Evolutionary conservation across 2,797 vertebrate species (phyloP).

Genomic region (Malurus splendens): DNA sequence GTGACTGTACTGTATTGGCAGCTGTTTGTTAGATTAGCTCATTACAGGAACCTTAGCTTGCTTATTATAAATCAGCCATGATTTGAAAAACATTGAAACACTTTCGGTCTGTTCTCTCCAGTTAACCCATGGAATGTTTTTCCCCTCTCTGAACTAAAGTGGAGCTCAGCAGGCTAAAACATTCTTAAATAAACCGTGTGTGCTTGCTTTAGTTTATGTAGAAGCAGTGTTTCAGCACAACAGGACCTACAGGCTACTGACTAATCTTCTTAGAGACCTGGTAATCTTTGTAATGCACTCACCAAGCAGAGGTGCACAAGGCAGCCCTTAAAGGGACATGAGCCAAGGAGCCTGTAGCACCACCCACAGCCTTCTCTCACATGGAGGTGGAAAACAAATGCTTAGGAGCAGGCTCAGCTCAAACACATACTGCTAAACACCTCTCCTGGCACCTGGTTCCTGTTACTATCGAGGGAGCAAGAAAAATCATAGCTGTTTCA

Average conservation of each 20-base stretch:
- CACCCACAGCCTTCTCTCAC: background rate
- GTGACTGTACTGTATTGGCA: background rate
- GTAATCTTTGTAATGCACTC: constrained; percentile 44
- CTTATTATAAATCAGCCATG: background rate
- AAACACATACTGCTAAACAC: background rate
- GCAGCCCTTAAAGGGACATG: constrained; percentile 11
- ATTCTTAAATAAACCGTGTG: background rate
- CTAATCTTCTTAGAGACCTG: constrained; percentile 46
- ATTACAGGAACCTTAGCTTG: background rate
- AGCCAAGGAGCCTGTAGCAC: background rate
- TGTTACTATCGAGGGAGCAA: background rate
- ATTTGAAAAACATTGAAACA: background rate
- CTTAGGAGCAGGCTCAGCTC: background rate
- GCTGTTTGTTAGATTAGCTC: background rate
- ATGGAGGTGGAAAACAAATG: rapidly evolving
- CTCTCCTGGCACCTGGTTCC: background rate
- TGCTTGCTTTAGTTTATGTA: background rate
- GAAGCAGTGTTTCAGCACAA: background rate
- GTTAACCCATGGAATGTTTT: background rate
- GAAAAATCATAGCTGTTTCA: background rate
- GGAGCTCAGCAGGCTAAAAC: background rate
- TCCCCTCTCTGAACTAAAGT: background rate
- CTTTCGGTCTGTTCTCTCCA: background rate
- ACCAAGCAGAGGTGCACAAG: background rate
- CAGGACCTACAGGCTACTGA: background rate